phyloP scores from a whole-genome alignment of 2,113 vertebrate genomes.

The Campylomormyrus numenius region DNA sequence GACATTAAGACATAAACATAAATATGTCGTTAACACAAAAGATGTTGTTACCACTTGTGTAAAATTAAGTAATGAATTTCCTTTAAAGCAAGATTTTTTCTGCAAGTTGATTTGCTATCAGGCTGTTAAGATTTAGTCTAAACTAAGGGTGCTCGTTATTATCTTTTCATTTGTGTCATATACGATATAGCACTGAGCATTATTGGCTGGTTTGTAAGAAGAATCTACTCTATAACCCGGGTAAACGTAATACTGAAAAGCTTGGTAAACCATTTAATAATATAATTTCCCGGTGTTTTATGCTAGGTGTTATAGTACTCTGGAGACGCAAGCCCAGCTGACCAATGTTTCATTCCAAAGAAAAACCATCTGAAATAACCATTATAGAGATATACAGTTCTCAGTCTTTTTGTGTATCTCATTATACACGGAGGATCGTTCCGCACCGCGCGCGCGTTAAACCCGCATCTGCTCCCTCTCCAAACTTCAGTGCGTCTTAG shows the following conservation, averaged over 20 bases:
- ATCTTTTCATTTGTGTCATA: not conserved
- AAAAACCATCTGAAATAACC: not conserved
- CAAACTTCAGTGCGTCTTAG: conserved; percentile 8
- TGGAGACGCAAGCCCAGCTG: not conserved
- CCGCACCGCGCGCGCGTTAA: not conserved
- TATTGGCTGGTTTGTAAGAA: not conserved
- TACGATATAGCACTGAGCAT: not conserved
- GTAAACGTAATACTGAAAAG: not conserved
- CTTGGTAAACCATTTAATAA: not conserved
- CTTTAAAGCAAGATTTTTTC: not conserved
- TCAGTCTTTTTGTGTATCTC: not conserved
- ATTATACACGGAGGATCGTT: not conserved
- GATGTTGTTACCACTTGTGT: not conserved
- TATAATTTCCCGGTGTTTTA: conserved; percentile 4
- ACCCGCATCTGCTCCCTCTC: not conserved
- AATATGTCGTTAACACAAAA: not conserved
- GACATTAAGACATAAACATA: not conserved
- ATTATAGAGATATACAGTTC: not conserved
- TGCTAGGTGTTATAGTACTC: not conserved
- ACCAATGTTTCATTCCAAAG: not conserved
- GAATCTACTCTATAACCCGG: not conserved
- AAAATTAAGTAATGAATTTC: not conserved
- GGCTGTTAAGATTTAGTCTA: not conserved
- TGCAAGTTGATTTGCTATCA: not conserved
- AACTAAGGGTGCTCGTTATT: not conserved